phyloP scores from a whole-genome alignment of 2,888 invertebrate species.

The Ochropacha duplaris region DNA sequence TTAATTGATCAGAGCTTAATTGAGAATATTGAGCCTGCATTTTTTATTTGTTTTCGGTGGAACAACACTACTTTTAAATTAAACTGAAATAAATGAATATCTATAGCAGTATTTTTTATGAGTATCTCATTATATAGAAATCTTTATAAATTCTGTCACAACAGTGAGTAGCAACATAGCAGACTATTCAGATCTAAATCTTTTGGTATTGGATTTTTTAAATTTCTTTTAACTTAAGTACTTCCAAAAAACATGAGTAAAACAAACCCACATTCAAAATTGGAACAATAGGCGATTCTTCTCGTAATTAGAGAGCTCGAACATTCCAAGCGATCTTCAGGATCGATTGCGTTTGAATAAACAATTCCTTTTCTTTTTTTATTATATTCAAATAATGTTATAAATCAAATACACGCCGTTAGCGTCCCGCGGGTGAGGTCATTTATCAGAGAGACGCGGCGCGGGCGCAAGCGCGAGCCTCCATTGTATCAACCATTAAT shows the following conservation, averaged over 20 bases:
- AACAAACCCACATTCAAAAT: slow-evolving; percentile 18
- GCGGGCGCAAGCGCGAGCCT: slow-evolving; percentile 57
- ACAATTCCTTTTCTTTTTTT: slow-evolving; percentile 64
- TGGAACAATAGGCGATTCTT: slow-evolving; percentile 55
- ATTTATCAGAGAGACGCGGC: slow-evolving; percentile 72
- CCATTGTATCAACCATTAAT: slow-evolving; percentile 73
- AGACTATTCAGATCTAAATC: background rate
- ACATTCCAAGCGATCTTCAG: slow-evolving; percentile 70
- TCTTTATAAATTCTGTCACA: background rate
- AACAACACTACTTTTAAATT: background rate
- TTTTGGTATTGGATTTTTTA: background rate
- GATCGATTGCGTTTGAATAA: slow-evolving; percentile 77
- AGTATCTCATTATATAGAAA: too few relatives aligned
- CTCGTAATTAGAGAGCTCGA: slow-evolving; percentile 61
- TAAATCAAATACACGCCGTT: slow-evolving; percentile 78
- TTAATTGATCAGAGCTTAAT: background rate
- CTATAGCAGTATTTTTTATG: too few relatives aligned
- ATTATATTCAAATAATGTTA: slow-evolving; percentile 73
- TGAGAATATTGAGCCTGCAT: background rate
- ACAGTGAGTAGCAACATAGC: background rate
- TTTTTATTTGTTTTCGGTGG: background rate
- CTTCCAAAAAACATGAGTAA: slow-evolving; percentile 19
- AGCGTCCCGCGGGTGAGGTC: slow-evolving; percentile 64
- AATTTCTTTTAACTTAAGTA: too few relatives aligned
- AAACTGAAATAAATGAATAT: background rate